Conservation (phyloP, 2,888 invertebrate genomes). For the Eugnorisma glareosa region DNA sequence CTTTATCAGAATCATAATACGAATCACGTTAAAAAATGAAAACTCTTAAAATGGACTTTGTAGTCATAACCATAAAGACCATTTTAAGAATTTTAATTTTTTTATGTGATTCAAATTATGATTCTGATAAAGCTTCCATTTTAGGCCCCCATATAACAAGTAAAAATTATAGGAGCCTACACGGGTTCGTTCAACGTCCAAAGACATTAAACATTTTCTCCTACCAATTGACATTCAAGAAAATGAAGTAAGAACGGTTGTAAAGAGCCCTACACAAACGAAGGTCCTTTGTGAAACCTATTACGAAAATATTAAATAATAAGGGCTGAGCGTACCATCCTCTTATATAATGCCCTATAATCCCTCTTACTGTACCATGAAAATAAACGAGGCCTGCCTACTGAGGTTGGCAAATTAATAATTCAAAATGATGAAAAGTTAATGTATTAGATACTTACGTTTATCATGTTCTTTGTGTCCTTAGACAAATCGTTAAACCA, state of each 20-base stretch:
- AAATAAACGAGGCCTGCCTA: background rate
- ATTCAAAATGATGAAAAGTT: slow-evolving; percentile 10
- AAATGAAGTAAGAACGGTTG: background rate
- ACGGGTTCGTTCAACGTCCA: background rate
- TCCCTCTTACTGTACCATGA: background rate
- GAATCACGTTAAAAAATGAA: too few species aligned
- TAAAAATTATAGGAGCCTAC: background rate
- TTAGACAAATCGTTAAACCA: background rate
- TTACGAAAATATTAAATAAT: slow-evolving; percentile 1
- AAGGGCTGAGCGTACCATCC: background rate
- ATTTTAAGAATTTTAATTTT: too few species aligned
- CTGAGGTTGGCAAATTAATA: background rate
- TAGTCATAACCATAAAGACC: too few species aligned
- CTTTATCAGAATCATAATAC: too few species aligned
- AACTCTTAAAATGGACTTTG: too few species aligned
- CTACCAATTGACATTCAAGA: background rate
- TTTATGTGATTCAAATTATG: too few species aligned
- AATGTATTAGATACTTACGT: background rate
- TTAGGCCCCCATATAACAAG: too few species aligned
- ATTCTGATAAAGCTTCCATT: too few species aligned
- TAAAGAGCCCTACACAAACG: background rate
- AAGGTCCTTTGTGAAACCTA: background rate
- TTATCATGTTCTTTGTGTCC: background rate
- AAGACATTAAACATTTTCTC: background rate
- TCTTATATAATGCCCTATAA: background rate